Conservation (phyloP, 2,797 vertebrate species). For the Cheirogaleus major region DNA sequence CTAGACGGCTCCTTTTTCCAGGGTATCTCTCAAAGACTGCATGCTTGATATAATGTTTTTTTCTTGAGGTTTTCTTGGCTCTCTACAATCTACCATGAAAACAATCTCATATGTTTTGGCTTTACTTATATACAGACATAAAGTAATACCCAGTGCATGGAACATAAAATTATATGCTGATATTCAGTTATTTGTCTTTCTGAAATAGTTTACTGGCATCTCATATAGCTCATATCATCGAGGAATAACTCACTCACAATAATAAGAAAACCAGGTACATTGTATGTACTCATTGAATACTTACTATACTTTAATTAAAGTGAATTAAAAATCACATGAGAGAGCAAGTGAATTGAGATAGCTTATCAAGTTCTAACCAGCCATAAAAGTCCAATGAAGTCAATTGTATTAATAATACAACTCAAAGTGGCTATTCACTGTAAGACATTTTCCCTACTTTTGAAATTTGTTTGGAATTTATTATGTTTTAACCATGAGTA, state of each 20-base stretch:
- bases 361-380: background rate
- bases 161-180: too few species aligned
- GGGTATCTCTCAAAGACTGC: background rate
- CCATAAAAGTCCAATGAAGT: background rate
- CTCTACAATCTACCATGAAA: background rate
- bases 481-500: background rate
- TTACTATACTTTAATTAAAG: background rate
- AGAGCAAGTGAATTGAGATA: background rate
- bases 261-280: background rate
- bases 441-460: background rate
- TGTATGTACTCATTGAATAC: background rate
- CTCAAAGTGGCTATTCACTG: background rate
- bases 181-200: background rate
- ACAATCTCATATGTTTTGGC: background rate
- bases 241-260: background rate
- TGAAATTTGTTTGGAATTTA: background rate
- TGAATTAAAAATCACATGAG: background rate
- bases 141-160: too few species aligned
- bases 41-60: background rate
- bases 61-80: background rate
- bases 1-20: background rate
- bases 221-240: background rate
- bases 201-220: background rate
- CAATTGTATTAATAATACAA: background rate
- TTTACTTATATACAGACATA: too few species aligned